These are phyloP conservation scores for Anagrus nilaparvatae DNA, from an alignment of 1,140 invertebrate species.

Conservation along the genomic window DNA sequence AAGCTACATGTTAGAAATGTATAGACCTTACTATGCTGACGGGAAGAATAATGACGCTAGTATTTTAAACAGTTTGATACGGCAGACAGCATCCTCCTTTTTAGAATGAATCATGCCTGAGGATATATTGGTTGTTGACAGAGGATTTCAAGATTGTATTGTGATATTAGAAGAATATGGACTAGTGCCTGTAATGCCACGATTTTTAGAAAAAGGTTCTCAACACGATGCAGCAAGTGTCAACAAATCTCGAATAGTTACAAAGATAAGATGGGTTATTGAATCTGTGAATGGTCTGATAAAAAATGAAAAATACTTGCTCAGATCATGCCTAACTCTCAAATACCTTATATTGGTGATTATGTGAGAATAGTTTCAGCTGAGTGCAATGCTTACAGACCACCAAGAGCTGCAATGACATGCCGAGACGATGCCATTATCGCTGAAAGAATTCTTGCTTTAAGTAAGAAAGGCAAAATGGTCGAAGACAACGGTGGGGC, in stretches of 20 bases:
- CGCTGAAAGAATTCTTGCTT: too few relatives aligned
- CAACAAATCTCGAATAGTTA: too few relatives aligned
- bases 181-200: background rate
- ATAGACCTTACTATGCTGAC: constrained; percentile 1
- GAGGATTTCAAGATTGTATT: background rate
- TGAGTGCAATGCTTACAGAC: background rate
- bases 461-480: background rate
- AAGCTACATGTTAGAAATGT: constrained; percentile 5
- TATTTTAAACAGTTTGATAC: constrained; percentile 1
- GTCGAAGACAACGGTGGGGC: background rate
- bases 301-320: background rate
- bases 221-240: background rate
- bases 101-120: background rate
- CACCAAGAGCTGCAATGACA: background rate
- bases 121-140: constrained; percentile 2
- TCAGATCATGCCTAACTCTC: too few relatives aligned
- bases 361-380: background rate
- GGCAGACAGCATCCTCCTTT: background rate
- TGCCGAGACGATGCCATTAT: background rate
- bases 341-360: too few relatives aligned
- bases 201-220: too few relatives aligned
- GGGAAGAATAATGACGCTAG: constrained; percentile 6
- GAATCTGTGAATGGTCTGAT: background rate
- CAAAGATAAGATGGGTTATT: too few relatives aligned
- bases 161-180: background rate